Evolutionary conservation across 1,140 invertebrate genomes (phyloP).

Genomic region (Cherax quadricarinatus): DNA sequence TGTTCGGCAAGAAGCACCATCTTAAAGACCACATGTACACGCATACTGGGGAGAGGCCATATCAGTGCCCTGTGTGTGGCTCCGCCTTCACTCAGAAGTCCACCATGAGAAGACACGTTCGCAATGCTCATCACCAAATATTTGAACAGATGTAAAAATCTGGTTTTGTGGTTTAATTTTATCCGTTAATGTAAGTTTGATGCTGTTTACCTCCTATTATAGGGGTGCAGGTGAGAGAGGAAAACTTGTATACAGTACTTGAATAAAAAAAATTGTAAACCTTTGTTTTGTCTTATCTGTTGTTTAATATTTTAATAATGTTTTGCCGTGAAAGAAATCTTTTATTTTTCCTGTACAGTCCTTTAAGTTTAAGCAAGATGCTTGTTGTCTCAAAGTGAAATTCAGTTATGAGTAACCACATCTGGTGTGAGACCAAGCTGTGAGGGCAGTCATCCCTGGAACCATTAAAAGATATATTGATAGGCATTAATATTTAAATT

Average conservation of each 20-base stretch:
- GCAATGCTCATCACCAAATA: constrained; percentile 74
- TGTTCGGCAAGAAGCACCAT: constrained; percentile 78
- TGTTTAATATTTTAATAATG: not conserved
- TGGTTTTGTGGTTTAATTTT: constrained; percentile 1
- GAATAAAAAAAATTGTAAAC: not conserved
- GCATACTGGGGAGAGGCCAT: constrained; percentile 92
- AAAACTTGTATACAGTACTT: not conserved
- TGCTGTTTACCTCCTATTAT: not conserved
- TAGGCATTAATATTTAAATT: too few relatives aligned
- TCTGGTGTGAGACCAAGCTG: too few relatives aligned
- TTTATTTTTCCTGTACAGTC: not conserved
- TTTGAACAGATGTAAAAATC: constrained; percentile 42
- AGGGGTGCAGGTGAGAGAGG: not conserved
- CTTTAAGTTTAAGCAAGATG: not conserved
- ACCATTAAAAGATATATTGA: too few relatives aligned
- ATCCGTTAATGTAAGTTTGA: not conserved
- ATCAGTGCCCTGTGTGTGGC: constrained; percentile 85
- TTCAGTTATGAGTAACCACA: too few relatives aligned
- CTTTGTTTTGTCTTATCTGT: not conserved
- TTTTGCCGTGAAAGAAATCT: not conserved
- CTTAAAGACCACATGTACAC: constrained; percentile 89
- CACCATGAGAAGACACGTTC: constrained; percentile 82
- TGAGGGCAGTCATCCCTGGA: too few relatives aligned
- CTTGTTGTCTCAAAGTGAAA: not conserved
- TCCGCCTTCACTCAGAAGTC: constrained; percentile 88